Conservation (phyloP, 2,888 invertebrate genomes). For the Bedellia somnulentella region DNA sequence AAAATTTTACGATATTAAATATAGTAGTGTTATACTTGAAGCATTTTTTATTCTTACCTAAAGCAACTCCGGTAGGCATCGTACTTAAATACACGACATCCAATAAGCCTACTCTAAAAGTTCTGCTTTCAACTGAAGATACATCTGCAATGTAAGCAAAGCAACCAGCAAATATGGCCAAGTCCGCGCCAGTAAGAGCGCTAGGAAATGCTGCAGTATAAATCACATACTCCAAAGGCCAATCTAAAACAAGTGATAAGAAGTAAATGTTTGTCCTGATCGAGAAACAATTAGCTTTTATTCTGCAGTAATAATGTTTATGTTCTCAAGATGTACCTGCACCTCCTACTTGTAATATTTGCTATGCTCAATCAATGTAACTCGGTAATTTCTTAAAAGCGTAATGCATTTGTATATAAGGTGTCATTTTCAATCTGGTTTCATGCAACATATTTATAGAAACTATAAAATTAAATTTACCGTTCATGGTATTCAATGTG, state of each 20-base stretch:
- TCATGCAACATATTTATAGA: too few species aligned
- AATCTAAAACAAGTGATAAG: slow-evolving; percentile 43
- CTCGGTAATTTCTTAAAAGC: too few species aligned
- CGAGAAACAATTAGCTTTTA: too few species aligned
- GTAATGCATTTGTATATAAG: too few species aligned
- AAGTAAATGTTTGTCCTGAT: too few species aligned
- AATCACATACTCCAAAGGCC: slow-evolving; percentile 75
- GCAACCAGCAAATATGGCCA: slow-evolving; percentile 78
- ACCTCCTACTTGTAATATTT: too few species aligned
- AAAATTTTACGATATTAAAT: too few species aligned
- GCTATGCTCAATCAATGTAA: too few species aligned
- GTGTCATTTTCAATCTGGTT: too few species aligned
- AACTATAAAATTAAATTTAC: too few species aligned
- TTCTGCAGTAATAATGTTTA: too few species aligned
- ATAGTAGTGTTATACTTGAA: slow-evolving; percentile 1
- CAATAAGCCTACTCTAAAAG: slow-evolving; percentile 77
- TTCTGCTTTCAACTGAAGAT: slow-evolving; percentile 68
- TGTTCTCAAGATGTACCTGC: too few species aligned
- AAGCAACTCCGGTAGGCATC: slow-evolving; percentile 79
- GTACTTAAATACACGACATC: slow-evolving; percentile 82
- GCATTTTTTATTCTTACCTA: slow-evolving; percentile 68
- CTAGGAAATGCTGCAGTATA: slow-evolving; percentile 77
- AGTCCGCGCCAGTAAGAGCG: slow-evolving; percentile 75
- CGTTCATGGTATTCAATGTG: slow-evolving; percentile 66
- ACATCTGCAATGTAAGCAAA: slow-evolving; percentile 83